Percentiles rank a stretch among this genome's conserved stretches.
These are phyloP conservation scores for Anarsia innoxiella DNA, from an alignment of 2,888 invertebrate genomes.

Conservation along the genomic window DNA sequence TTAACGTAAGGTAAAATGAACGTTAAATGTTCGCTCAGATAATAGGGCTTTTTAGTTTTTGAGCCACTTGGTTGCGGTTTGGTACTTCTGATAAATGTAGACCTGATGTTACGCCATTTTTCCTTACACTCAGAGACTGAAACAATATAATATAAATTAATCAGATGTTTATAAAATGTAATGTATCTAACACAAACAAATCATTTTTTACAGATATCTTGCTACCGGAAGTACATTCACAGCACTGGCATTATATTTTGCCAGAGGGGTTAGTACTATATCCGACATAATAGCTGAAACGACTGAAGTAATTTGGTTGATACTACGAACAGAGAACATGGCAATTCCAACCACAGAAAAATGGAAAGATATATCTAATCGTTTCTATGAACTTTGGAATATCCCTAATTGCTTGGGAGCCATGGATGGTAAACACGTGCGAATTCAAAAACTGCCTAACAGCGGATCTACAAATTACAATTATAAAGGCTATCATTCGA, in stretches of 20 bases:
- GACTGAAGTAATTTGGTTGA: conserved; percentile 8
- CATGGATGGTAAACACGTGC: conserved; percentile 2
- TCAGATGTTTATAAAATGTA: neutral
- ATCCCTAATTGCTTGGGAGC: neutral
- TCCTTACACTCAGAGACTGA: conserved; percentile 5
- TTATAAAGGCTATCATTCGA: conserved; percentile 29
- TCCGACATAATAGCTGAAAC: conserved; percentile 9
- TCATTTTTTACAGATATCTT: conserved; percentile 3
- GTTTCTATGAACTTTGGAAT: conserved; percentile 5
- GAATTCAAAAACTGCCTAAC: conserved; percentile 16
- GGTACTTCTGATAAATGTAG: conserved; percentile 2
- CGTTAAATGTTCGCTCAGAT: conserved; percentile 3
- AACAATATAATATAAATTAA: conserved; percentile 6
- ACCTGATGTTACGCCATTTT: conserved; percentile 10
- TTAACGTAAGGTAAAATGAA: conserved; percentile 8
- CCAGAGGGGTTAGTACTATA: conserved; percentile 5
- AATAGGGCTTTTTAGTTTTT: conserved; percentile 7
- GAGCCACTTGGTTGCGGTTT: conserved; percentile 1
- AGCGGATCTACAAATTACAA: conserved; percentile 18
- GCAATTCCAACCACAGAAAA: conserved; percentile 9
- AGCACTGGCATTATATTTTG: conserved; percentile 1
- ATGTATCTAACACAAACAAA: neutral
- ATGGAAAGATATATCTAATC: conserved; percentile 10
- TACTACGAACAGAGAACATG: conserved; percentile 5
- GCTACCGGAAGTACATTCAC: conserved; percentile 3